phyloP scores from a whole-genome alignment of 37 sponge, comb jelly and placozoan genomes.

The Beroe ovata region DNA sequence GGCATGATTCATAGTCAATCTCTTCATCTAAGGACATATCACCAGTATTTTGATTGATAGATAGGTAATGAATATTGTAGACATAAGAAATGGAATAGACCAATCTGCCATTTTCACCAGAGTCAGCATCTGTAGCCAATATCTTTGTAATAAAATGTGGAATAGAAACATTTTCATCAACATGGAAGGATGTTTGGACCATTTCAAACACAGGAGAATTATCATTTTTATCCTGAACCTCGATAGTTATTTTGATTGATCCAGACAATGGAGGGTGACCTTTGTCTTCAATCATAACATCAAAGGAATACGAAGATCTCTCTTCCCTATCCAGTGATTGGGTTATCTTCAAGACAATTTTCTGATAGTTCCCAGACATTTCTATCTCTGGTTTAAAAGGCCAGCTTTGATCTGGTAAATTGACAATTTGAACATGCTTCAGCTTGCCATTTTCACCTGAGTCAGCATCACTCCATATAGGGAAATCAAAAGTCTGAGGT shows the following conservation, averaged over 20 bases:
- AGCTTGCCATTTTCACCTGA: slow-evolving; percentile 35
- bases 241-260: not conserved
- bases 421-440: slow-evolving; percentile 11
- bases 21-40: not conserved
- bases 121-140: slow-evolving; percentile 6
- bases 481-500: slow-evolving; percentile 8
- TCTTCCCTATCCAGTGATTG: slow-evolving; percentile 29
- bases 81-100: not conserved
- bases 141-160: not conserved
- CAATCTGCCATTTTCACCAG: slow-evolving; percentile 19
- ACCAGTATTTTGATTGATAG: slow-evolving; percentile 8
- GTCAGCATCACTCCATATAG: slow-evolving; percentile 32
- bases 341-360: slow-evolving; percentile 30
- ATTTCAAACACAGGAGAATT: slow-evolving; percentile 4
- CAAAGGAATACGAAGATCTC: not conserved
- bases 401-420: slow-evolving; percentile 59
- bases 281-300: slow-evolving; percentile 21
- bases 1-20: slow-evolving; percentile 7
- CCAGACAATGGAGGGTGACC: slow-evolving; percentile 27
- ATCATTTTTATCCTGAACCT: slow-evolving; percentile 52
- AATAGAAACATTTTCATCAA: slow-evolving; percentile 32
- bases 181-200: not conserved
- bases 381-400: slow-evolving; percentile 20
- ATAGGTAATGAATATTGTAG: not conserved
- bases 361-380: slow-evolving; percentile 9